Base-by-base conservation (phyloP, 2,888 invertebrate species). In the Cephus sareptanus region DNA sequence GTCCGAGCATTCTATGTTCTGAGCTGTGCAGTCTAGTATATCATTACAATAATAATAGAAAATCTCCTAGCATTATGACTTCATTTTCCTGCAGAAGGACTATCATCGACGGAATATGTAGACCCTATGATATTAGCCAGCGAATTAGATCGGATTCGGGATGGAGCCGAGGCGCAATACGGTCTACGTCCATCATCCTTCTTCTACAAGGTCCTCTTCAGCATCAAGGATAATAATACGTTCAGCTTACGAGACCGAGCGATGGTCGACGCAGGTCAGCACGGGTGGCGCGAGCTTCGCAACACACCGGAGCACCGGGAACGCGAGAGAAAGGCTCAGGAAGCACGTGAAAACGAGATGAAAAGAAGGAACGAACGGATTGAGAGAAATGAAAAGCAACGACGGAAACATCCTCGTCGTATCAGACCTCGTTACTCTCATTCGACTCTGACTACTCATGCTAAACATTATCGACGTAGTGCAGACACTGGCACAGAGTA, bases 101-200 rank as follows among this genome's bases (percentile, higher is more conserved):
- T 87, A 75, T 88, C 91, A 33, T 89, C 90, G 9, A 88, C 88
- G 30, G 91, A 91, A 83, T 90, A 91, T 82, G 85, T 92, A 76
- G 92, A 92, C 85, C 90, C 91, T 6, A 87, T 89, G 82, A 83
- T 91, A 37, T 89, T 92, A 78, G 89, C 90, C n/a, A 90, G 88
- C 78, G 91, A 91, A 78, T 85, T 92, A 34, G 88, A 89, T 76
- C 86, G 90, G 30, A 89, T 89, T 56, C 89, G 88, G 76, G 85
- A 89, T 23, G 90, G 87, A 77, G 92, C 92, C 71, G 93, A 93
- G 75, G 92, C 92, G 80, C 90, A 92, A 34, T 94, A 93, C 92
- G 94, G 94, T 85, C 87, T 95, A 85, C 93, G 93, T 88, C 92
- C 94, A 90, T 92, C 93, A 90, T 92, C 95, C 30, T 92, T 95